Evolutionary conservation across 2,113 vertebrate species (phyloP), one percentile per base, ranked within the genome.

Genomic region (Felis chaus): DNA sequence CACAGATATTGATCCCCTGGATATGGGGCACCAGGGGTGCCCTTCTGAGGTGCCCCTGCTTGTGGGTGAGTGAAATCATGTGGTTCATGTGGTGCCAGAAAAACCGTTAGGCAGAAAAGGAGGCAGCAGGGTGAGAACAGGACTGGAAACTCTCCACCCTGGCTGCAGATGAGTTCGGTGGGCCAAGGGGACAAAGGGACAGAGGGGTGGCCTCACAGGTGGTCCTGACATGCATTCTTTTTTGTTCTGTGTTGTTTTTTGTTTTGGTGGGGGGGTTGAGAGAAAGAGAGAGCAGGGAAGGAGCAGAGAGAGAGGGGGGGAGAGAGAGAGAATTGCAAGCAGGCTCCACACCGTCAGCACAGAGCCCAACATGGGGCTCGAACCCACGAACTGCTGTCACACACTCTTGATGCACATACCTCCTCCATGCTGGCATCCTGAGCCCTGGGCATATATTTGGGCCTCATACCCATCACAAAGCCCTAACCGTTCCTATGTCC

Each of bases 71-170:
- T 1, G 3, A 91, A 27, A 50, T 25, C 74, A 57, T n/a, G 15
- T 1, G 23, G 65, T 50, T 23, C 74, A 78, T 41, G 15, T 1
- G 18, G 65, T 53, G 16, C 48, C 66, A 31, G 12, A 85, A 23
- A 81, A 66, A 41, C 3, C 16, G 6, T 29, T 39, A 5, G 3
- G 50, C 29, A 90, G 15, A 63, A 9, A 61, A 94, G 16, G 33
- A 66, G 71, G 29, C 39, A 53, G 74, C 21, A 9, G 7, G 31
- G 31, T 50, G 39, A 15, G 23, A 33, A 36, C 31, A 31, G 36
- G 5, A 3, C 36, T 31, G 39, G 50, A 57, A 66, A 79, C 16
- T 3, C 57, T 14, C 27, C 39, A 0, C 23, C 0, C 4, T 7
- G 21, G 29, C 23, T 5, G 25, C 50, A 53, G 65, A 61, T 69